These are phyloP conservation scores for Apostichopus parvimensis DNA, from an alignment of 35 echinoderm and acorn worm genomes.

Conservation along the genomic window DNA sequence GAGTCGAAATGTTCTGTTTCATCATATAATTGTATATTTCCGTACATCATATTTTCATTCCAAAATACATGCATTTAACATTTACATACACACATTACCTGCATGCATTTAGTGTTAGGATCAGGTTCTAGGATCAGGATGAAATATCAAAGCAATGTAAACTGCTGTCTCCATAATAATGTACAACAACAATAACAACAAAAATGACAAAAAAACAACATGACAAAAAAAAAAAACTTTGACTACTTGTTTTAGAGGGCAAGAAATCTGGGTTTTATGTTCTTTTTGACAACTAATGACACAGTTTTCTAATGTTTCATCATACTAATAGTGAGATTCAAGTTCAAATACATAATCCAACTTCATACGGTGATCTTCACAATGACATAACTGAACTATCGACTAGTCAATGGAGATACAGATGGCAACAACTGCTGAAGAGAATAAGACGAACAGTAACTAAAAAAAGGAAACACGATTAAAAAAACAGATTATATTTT, in stretches of 20 bases:
- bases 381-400: too few relatives aligned
- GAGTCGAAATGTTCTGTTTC: background rate
- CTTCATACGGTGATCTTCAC: background rate
- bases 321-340: background rate
- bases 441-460: too few relatives aligned
- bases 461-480: too few relatives aligned
- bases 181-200: background rate
- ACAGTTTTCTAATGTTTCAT: background rate
- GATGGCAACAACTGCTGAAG: too few relatives aligned
- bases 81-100: conserved; percentile 10
- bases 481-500: too few relatives aligned
- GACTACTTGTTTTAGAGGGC: background rate
- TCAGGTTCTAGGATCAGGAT: background rate
- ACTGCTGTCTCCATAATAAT: too few relatives aligned
- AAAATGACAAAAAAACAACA: background rate
- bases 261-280: background rate
- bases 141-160: background rate
- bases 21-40: conserved; percentile 35
- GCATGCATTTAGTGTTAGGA: conserved; percentile 1
- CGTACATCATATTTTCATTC: conserved; percentile 36
- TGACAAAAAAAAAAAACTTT: too few relatives aligned
- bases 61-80: conserved; percentile 34
- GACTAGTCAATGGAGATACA: too few relatives aligned
- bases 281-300: background rate
- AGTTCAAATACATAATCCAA: background rate